phyloP scores from a whole-genome alignment of 2,888 invertebrate genomes.

The Heteromyza rotundicornis region DNA sequence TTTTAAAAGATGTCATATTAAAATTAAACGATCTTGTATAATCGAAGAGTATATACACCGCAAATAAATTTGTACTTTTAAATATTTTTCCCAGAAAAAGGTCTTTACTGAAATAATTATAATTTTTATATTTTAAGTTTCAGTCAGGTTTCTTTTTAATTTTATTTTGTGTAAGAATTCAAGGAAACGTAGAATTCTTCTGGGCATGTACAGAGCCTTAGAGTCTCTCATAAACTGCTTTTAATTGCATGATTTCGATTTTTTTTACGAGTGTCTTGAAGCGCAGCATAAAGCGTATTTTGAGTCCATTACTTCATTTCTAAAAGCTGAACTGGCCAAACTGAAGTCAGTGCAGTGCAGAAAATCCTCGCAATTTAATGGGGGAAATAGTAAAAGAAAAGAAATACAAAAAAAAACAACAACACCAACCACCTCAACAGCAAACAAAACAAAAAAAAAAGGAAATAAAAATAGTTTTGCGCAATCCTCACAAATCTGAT shows the following conservation, averaged over 20 bases:
- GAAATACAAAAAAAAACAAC: conserved; percentile 5
- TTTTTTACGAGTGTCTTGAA: conserved; percentile 31
- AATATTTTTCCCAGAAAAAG: no score
- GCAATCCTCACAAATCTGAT: conserved; percentile 50
- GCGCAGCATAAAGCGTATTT: conserved; percentile 11
- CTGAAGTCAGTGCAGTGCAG: conserved; percentile 5
- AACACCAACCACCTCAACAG: conserved; percentile 21
- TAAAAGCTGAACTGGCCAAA: conserved; percentile 19
- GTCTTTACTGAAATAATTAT: no score
- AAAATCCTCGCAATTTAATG: conserved; percentile 34
- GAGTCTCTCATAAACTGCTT: not conserved
- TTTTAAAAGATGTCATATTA: conserved; percentile 24
- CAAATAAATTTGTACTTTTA: no score
- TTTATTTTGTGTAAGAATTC: no score
- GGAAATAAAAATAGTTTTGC: conserved; percentile 45
- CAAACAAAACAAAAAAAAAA: conserved; percentile 23
- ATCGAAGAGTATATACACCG: no score
- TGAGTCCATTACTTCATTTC: conserved; percentile 38
- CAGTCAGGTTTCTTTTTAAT: no score
- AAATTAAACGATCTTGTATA: conserved; percentile 24
- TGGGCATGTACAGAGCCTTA: no score
- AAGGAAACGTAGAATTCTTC: no score
- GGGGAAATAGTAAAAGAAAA: conserved; percentile 20
- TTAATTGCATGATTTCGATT: not conserved
- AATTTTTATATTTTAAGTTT: no score